Evolutionary conservation across 2,113 vertebrate species (phyloP).

Genomic region (Tetrax tetrax): DNA sequence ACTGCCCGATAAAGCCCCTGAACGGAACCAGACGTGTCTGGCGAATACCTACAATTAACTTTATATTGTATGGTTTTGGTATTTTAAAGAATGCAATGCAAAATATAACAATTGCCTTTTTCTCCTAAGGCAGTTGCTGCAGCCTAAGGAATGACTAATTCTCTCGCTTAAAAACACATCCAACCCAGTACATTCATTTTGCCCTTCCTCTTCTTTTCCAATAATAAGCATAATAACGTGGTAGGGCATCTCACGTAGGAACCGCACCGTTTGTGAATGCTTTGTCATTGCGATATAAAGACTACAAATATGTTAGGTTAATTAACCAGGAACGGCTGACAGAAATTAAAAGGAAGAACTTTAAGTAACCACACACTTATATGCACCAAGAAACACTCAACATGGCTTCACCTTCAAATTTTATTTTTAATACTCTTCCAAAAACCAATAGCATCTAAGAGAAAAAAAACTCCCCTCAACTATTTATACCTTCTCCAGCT

Average conservation of each 20-base stretch:
- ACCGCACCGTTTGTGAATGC: background rate
- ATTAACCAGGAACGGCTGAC: background rate
- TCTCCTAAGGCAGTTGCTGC: background rate
- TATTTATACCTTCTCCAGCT: background rate
- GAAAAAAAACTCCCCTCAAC: background rate
- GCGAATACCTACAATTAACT: constrained; percentile 32
- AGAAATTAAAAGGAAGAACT: background rate
- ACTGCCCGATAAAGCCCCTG: constrained; percentile 9
- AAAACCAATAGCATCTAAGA: background rate
- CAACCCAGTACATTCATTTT: background rate
- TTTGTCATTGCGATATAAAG: background rate
- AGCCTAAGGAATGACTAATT: constrained; percentile 1
- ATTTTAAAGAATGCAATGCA: background rate
- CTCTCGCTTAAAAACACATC: background rate
- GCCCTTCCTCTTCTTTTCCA: background rate
- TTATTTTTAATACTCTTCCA: background rate
- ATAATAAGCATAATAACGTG: background rate
- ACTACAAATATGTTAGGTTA: background rate
- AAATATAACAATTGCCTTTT: background rate
- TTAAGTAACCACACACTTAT: background rate
- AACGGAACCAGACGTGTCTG: constrained; percentile 5
- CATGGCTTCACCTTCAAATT: background rate
- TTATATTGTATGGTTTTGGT: background rate
- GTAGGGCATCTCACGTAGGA: background rate
- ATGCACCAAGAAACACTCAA: background rate